phyloP scores from a whole-genome alignment of 1,140 invertebrate species.

The Pristionchus pacificus region DNA sequence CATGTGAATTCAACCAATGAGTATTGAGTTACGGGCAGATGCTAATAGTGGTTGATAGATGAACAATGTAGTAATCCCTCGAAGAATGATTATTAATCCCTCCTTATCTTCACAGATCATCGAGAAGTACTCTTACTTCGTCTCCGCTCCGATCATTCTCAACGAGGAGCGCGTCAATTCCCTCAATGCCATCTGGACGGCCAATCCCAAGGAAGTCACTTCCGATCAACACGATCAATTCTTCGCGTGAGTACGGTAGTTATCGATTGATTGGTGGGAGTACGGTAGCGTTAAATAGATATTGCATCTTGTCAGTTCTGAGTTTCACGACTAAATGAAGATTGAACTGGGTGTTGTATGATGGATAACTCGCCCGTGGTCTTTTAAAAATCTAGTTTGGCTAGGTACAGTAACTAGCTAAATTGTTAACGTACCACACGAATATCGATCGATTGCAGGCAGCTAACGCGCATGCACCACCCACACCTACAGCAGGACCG shows the following conservation, averaged over 20 bases:
- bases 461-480: conserved; percentile 44
- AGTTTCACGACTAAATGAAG: too few relatives aligned
- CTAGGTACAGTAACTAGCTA: too few relatives aligned
- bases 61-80: too few relatives aligned
- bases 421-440: too few relatives aligned
- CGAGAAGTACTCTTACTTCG: conserved; percentile 94
- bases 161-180: conserved; percentile 81
- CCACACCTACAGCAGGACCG: conserved; percentile 42
- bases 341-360: too few relatives aligned
- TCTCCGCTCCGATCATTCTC: conserved; percentile 82
- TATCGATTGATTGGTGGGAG: background rate
- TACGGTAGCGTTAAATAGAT: too few relatives aligned
- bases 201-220: conserved; percentile 81
- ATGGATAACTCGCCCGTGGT: too few relatives aligned
- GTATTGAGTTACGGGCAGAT: too few relatives aligned
- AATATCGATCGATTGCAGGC: conserved; percentile 5
- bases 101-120: conserved; percentile 70
- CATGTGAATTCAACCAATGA: too few relatives aligned
- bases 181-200: conserved; percentile 84
- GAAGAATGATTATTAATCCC: background rate
- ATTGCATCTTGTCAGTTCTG: too few relatives aligned
- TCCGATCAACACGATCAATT: conserved; percentile 83
- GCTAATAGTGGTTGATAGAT: too few relatives aligned
- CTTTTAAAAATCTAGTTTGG: too few relatives aligned
- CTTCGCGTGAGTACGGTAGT: conserved; percentile 48